Conservation (phyloP, 2,797 vertebrate species). For the Lophius americanus region DNA sequence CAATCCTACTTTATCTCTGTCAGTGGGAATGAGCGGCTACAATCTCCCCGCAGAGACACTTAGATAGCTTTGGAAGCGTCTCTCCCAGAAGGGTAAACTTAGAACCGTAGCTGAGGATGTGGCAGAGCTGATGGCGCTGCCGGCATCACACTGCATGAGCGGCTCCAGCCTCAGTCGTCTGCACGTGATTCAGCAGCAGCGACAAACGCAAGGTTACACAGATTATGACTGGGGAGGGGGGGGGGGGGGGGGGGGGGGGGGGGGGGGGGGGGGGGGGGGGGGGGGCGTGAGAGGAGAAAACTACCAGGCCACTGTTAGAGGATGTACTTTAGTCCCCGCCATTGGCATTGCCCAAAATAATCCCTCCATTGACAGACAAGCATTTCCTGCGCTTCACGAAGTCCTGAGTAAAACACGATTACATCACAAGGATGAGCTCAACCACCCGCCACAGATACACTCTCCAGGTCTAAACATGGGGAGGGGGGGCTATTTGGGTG, state of each 20-base stretch:
- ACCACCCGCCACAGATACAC: background rate
- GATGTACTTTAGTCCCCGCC: conserved; percentile 55
- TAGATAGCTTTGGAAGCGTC: conserved; percentile 1
- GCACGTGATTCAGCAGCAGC: conserved; percentile 68
- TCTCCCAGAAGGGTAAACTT: background rate
- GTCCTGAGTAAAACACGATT: conserved; percentile 27
- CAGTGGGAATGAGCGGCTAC: background rate
- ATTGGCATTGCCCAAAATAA: conserved; percentile 48
- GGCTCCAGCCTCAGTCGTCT: conserved; percentile 48
- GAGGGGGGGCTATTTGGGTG: background rate
- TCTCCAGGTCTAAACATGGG: background rate
- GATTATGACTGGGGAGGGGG: conserved; percentile 33
- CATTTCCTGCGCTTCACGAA: conserved; percentile 33
- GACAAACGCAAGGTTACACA: conserved; percentile 54
- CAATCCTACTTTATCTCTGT: background rate
- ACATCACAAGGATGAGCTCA: background rate
- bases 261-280: too few species aligned
- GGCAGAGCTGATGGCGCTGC: conserved; percentile 32
- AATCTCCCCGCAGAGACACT: background rate
- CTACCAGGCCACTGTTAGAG: conserved; percentile 69
- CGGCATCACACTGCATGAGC: conserved; percentile 64
- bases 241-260: too few species aligned
- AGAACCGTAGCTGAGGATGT: background rate
- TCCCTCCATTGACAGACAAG: conserved; percentile 38
- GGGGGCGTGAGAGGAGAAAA: conserved; percentile 30